Evolutionary conservation across 1,140 invertebrate genomes (phyloP).

Genomic region (Drosophila cardini): DNA sequence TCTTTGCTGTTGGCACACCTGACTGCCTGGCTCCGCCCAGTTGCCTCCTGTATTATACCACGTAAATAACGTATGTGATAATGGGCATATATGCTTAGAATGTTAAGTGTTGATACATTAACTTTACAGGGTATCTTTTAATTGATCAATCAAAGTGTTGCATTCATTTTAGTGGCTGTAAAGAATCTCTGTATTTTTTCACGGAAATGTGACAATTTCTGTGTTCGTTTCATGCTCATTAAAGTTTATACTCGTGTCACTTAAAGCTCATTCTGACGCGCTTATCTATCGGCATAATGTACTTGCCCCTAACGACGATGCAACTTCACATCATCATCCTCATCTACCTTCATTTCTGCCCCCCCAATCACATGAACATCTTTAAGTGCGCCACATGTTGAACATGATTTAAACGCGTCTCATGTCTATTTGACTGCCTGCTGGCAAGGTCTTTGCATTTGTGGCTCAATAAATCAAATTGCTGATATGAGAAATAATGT

Average conservation of each 20-base stretch:
- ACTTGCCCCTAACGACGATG: slow-evolving; percentile 18
- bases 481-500: slow-evolving; percentile 37
- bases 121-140: slow-evolving; percentile 10
- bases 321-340: too few species aligned
- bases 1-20: slow-evolving; percentile 48
- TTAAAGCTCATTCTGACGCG: slow-evolving; percentile 59
- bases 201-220: slow-evolving; percentile 67
- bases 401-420: slow-evolving; percentile 66
- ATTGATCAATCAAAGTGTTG: slow-evolving; percentile 3
- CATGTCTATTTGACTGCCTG: slow-evolving; percentile 19
- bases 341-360: not conserved
- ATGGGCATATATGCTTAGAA: not conserved
- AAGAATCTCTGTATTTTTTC: slow-evolving; percentile 27
- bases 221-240: slow-evolving; percentile 61
- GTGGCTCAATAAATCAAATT: slow-evolving; percentile 71
- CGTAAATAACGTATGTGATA: not conserved
- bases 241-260: slow-evolving; percentile 63
- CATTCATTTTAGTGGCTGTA: slow-evolving; percentile 17
- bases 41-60: slow-evolving; percentile 11
- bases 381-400: slow-evolving; percentile 62
- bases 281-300: slow-evolving; percentile 47
- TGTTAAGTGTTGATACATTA: too few species aligned
- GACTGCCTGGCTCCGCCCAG: slow-evolving; percentile 19
- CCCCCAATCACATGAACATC: not conserved
- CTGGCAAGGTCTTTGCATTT: slow-evolving; percentile 53